These are phyloP conservation scores for Tholera decimalis DNA, from an alignment of 2,888 invertebrate genomes.

Conservation along the genomic window DNA sequence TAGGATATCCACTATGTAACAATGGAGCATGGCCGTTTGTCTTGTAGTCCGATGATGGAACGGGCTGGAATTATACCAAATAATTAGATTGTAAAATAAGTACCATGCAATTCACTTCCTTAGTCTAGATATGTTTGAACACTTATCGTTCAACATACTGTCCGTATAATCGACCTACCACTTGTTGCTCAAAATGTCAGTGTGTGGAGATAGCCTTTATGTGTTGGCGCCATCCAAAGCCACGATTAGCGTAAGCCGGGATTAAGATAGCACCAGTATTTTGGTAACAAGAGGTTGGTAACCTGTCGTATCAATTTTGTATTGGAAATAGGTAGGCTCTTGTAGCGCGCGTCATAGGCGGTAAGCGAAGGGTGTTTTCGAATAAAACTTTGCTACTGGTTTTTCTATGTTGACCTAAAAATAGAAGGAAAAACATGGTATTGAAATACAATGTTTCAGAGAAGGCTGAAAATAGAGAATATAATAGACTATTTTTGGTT, in stretches of 20 bases:
- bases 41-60: too few species aligned
- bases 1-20: too few species aligned
- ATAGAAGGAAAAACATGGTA: too few species aligned
- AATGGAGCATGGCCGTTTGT: too few species aligned
- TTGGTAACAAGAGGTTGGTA: conserved; percentile 21
- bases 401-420: not conserved
- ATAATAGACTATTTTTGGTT: not conserved
- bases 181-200: conserved; percentile 41
- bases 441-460: not conserved
- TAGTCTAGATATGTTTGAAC: too few species aligned
- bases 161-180: conserved; percentile 21
- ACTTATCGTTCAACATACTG: too few species aligned
- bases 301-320: conserved; percentile 8
- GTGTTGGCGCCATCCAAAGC: conserved; percentile 23
- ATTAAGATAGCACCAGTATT: conserved; percentile 39
- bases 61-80: too few species aligned
- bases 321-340: conserved; percentile 7
- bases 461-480: not conserved
- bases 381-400: not conserved
- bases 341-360: not conserved
- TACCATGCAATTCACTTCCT: too few species aligned
- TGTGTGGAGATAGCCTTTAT: conserved; percentile 17
- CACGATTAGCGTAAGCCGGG: conserved; percentile 45
- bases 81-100: too few species aligned
- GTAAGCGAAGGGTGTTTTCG: not conserved